Percentiles rank a stretch among this genome's conserved stretches.
Conservation (phyloP, 2,888 invertebrate species). For the Thereva unica region DNA sequence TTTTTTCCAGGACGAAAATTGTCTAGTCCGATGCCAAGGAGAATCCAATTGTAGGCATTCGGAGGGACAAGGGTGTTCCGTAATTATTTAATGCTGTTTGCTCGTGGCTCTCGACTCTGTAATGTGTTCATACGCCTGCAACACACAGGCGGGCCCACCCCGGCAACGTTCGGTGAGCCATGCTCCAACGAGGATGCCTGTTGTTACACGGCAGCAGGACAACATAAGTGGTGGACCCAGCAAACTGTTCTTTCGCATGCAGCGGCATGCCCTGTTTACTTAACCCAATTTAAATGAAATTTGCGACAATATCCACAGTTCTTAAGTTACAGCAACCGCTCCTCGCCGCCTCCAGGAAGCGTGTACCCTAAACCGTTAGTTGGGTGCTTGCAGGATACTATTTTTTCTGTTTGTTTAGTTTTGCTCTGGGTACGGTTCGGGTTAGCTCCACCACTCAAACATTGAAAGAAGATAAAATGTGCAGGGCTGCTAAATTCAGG, state of each 20-base stretch:
- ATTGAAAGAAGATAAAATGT: too few species aligned
- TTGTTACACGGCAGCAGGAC: not conserved
- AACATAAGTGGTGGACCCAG: not conserved
- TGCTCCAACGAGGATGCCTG: not conserved
- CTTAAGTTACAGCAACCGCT: not conserved
- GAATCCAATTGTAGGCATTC: not conserved
- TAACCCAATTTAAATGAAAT: slow-evolving; percentile 22
- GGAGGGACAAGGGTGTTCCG: not conserved
- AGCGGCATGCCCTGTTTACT: slow-evolving; percentile 18
- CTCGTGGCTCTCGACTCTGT: not conserved
- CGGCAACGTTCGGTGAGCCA: not conserved
- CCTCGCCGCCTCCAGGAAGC: not conserved
- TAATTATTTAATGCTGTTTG: slow-evolving; percentile 15
- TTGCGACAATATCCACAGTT: slow-evolving; percentile 4
- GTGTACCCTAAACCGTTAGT: too few species aligned
- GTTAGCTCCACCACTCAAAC: too few species aligned
- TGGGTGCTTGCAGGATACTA: too few species aligned
- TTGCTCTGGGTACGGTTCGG: too few species aligned
- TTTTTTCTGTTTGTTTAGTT: too few species aligned
- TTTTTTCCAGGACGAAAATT: not conserved
- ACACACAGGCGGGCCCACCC: not conserved
- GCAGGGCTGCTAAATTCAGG: too few species aligned
- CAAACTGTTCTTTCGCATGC: not conserved
- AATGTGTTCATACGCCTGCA: not conserved
- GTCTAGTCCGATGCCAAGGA: not conserved